Percentiles rank a stretch among this genome's conserved stretches.
Evolutionary conservation across 2,113 vertebrate species (phyloP).

Genomic region (Sapayoa aenigma): DNA sequence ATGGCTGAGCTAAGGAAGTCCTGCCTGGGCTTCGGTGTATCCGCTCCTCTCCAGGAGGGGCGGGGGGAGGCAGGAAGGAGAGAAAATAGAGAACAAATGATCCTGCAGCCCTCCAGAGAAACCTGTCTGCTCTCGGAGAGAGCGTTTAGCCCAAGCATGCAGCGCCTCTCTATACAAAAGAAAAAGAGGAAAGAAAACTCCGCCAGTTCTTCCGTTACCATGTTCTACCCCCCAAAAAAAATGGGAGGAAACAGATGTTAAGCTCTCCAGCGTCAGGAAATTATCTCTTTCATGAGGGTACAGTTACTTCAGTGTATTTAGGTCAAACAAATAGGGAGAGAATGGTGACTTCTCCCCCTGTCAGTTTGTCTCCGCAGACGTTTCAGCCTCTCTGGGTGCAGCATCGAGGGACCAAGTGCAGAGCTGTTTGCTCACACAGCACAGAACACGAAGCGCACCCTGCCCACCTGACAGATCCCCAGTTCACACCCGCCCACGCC

Average conservation of each 20-base stretch:
- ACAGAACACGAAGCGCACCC: accelerated
- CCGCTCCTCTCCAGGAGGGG: slow-evolving; percentile 59
- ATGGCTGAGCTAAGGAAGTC: slow-evolving; percentile 64
- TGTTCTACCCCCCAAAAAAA: slow-evolving; percentile 34
- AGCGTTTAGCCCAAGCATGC: slow-evolving; percentile 21
- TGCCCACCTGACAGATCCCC: background rate
- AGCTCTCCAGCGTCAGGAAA: slow-evolving; percentile 53
- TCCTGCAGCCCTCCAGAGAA: slow-evolving; percentile 58
- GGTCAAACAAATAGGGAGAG: slow-evolving; percentile 42
- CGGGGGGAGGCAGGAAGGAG: slow-evolving; percentile 47
- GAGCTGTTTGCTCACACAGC: background rate
- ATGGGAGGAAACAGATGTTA: slow-evolving; percentile 72
- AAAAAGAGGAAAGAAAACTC: slow-evolving; percentile 67
- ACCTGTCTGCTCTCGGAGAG: slow-evolving; percentile 42
- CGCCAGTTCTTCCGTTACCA: slow-evolving; percentile 55
- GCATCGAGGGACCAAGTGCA: background rate
- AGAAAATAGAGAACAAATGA: slow-evolving; percentile 69
- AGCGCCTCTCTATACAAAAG: slow-evolving; percentile 45
- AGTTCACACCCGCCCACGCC: background rate
- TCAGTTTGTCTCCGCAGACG: background rate
- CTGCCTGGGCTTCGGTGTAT: slow-evolving; percentile 58
- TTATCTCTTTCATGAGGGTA: slow-evolving; percentile 60
- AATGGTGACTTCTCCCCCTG: background rate
- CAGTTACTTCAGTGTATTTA: slow-evolving; percentile 38
- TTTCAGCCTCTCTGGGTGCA: background rate